A percentile compares a stretch with the other conserved stretches of the same genome.
phyloP scores from a whole-genome alignment of 2,888 invertebrate species.

The Eucriotettix oculatus region DNA sequence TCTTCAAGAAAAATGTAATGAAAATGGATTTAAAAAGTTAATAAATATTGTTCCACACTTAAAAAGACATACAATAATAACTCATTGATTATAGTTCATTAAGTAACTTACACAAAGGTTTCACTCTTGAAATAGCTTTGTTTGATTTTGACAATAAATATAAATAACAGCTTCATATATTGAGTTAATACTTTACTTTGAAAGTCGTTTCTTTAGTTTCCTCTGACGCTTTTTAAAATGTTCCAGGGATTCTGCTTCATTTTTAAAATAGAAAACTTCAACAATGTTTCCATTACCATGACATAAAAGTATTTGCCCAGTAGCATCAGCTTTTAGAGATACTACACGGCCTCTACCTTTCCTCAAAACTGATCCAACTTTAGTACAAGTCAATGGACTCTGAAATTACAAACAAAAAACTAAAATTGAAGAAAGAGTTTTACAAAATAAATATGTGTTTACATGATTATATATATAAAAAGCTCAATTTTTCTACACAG shows the following conservation, averaged over 20 bases:
- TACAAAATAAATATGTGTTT: background rate
- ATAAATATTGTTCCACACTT: too few relatives aligned
- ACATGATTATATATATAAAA: background rate
- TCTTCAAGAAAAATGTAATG: too few relatives aligned
- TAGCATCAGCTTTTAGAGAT: constrained; percentile 52
- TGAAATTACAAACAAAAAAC: constrained; percentile 25
- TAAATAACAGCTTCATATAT: too few relatives aligned
- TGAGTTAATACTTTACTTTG: background rate
- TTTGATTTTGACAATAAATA: too few relatives aligned
- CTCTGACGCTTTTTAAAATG: constrained; percentile 60
- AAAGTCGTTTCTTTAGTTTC: constrained; percentile 41
- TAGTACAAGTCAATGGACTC: constrained; percentile 54
- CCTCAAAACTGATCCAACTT: constrained; percentile 64
- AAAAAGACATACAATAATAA: too few relatives aligned
- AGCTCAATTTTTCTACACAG: too few relatives aligned
- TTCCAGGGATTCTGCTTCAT: constrained; percentile 52
- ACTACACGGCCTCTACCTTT: constrained; percentile 65
- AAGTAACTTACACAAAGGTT: too few relatives aligned
- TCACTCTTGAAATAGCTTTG: too few relatives aligned
- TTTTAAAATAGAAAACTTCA: constrained; percentile 68
- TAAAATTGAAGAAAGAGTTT: background rate
- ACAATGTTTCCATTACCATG: constrained; percentile 67
- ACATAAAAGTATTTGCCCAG: constrained; percentile 57
- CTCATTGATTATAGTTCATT: too few relatives aligned
- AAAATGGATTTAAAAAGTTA: too few relatives aligned